A percentile compares a stretch with the other conserved stretches of the same genome.
These are phyloP conservation scores for Cheilosia grossa DNA, from an alignment of 2,888 invertebrate species.

Conservation along the genomic window DNA sequence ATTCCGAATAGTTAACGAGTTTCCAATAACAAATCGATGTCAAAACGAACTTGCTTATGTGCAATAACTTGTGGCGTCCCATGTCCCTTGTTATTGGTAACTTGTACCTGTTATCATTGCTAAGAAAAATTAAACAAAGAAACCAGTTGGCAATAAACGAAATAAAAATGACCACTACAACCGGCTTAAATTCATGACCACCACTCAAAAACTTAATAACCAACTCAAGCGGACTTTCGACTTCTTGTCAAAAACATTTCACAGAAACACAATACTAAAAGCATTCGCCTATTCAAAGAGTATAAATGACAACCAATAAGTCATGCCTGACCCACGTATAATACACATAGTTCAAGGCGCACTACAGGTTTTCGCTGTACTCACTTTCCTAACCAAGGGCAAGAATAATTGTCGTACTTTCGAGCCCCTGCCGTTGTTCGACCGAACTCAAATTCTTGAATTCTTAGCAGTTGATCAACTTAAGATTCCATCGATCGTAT, in stretches of 20 bases:
- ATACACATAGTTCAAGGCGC: constrained; percentile 2
- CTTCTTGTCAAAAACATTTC: background rate
- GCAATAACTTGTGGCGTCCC: background rate
- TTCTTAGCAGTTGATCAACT: background rate
- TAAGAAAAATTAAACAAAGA: background rate
- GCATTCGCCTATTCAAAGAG: background rate
- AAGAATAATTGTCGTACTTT: constrained; percentile 20
- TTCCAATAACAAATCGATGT: no score
- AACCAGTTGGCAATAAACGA: background rate
- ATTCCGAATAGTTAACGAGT: no score
- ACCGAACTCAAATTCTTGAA: background rate
- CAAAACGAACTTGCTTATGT: no score
- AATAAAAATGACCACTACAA: constrained; percentile 9
- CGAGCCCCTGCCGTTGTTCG: background rate
- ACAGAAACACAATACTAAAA: background rate
- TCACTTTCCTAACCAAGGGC: constrained; percentile 25
- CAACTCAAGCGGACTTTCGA: background rate
- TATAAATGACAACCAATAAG: constrained; percentile 10
- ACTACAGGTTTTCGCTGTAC: constrained; percentile 2
- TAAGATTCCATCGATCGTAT: constrained; percentile 57
- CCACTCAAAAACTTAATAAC: background rate
- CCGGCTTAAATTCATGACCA: constrained; percentile 1
- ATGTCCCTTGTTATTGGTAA: background rate
- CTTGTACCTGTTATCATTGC: background rate
- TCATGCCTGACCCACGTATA: background rate